Evolutionary conservation across 2,797 vertebrate genomes (phyloP), one percentile per base, ranked within the genome.

Genomic region (Menidia menidia): DNA sequence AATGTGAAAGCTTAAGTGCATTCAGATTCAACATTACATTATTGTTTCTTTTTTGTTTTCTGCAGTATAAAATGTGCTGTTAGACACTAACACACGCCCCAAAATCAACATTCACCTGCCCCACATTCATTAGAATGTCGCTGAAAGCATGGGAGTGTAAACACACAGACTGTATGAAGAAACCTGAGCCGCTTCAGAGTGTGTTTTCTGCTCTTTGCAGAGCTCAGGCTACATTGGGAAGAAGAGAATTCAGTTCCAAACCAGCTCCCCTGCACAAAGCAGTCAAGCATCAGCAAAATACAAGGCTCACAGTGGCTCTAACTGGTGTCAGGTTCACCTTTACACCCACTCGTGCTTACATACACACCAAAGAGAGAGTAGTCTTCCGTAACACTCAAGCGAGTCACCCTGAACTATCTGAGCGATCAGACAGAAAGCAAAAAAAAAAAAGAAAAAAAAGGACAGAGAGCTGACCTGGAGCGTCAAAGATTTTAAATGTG

Each of bases 371-470:
- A 43, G 61, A 58, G 69, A 69, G 78, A 71, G 75, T 84, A 83
- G 76, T 89, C 81, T 48, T 33, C 94, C 92, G 75, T 92, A 95
- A 94, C 92, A 91, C 86, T 94, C 87, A 90, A 86, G 89, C 90
- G 90, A 94, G 50, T 95, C 93, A 96, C 90, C 91, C 93, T 91
- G 93, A 96, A 95, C 94, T 95, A 85, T 94, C 94, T 94, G 80
- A 82, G 45, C 65, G 15, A 92, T 92, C 92, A 95, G 89, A 89
- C 78, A 90, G 78, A 93, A 89, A 86, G 81, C 35, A 55, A 83
- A 80, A 87, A 56, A 25, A 25, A 4, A 2, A 85, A 77, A 25
- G n/a, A 51, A 65, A 78, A 68, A 51, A 54, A 79, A 73, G 44
- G 61, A 58, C 66, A 81, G 71, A 75, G 80, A 82, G 78, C 64